Evolutionary conservation across 2,888 invertebrate species (phyloP).

Genomic region (Bimastos eiseni): DNA sequence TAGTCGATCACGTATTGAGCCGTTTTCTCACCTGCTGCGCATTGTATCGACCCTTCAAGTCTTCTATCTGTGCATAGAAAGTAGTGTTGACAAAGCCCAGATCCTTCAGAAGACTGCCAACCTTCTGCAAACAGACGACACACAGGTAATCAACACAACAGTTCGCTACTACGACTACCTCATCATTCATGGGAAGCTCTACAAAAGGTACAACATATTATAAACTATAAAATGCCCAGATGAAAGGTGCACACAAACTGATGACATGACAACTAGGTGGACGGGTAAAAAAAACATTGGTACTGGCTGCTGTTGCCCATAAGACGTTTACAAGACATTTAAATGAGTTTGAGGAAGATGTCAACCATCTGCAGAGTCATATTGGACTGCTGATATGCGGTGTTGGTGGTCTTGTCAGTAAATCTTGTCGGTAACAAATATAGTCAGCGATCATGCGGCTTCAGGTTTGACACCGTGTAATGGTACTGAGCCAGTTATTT

Average conservation of each 20-base stretch:
- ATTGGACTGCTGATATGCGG: no score
- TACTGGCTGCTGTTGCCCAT: no score
- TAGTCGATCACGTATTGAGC: not conserved
- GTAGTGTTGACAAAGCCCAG: not conserved
- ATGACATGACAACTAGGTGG: not conserved
- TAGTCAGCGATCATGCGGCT: no score
- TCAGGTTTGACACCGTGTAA: no score
- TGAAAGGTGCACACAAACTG: not conserved
- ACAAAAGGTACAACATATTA: not conserved
- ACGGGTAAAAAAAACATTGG: not conserved
- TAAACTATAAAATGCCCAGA: not conserved
- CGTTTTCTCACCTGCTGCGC: not conserved
- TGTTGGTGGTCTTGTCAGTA: no score
- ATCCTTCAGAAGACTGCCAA: not conserved
- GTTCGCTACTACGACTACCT: not conserved
- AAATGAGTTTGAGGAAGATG: no score
- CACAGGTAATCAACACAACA: not conserved
- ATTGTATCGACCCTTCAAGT: not conserved
- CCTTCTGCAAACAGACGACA: not conserved
- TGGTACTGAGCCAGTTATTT: no score
- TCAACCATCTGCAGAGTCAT: no score
- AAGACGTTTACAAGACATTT: no score
- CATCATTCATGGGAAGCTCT: no score
- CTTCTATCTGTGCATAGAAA: not conserved
- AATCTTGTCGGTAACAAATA: no score